Percentiles rank a stretch among this genome's conserved stretches.
Conservation (phyloP, 2,888 invertebrate genomes). For the Lottia gigantea region DNA sequence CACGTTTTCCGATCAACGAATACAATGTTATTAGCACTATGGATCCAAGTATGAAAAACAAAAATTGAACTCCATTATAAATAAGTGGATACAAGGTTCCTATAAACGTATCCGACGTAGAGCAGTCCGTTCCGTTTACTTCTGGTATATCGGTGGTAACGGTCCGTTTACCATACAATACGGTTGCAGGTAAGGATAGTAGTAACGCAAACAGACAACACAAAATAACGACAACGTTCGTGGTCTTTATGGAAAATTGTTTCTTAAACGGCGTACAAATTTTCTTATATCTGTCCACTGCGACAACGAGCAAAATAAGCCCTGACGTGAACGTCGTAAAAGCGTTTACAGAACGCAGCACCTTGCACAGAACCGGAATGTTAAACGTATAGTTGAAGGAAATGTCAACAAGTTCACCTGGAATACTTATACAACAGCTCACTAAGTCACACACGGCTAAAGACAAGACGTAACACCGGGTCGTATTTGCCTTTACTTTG, state of each 20-base stretch:
- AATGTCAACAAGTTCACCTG: constrained; percentile 25
- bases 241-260: constrained; percentile 18
- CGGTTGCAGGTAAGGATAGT: constrained; percentile 24
- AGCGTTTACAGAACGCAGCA: constrained; percentile 32
- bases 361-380: constrained; percentile 19
- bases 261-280: constrained; percentile 23
- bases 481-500: constrained; percentile 18
- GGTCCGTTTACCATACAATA: constrained; percentile 23
- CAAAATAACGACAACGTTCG: constrained; percentile 21
- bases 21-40: constrained; percentile 21
- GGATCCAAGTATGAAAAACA: constrained; percentile 19
- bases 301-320: constrained; percentile 34
- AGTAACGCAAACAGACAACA: constrained; percentile 14
- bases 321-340: constrained; percentile 38
- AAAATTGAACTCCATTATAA: constrained; percentile 29
- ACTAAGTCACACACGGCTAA: constrained; percentile 20
- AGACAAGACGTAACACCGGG: constrained; percentile 21
- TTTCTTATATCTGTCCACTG: constrained; percentile 32
- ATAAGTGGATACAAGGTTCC: constrained; percentile 34
- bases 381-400: constrained; percentile 19
- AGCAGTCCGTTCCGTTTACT: constrained; percentile 44
- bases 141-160: constrained; percentile 11
- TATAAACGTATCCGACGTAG: constrained; percentile 36
- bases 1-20: constrained; percentile 13
- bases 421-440: constrained; percentile 20